These are phyloP conservation scores for Noctuana brunneofusca DNA, from an alignment of 2,888 invertebrate species.

Conservation along the genomic window DNA sequence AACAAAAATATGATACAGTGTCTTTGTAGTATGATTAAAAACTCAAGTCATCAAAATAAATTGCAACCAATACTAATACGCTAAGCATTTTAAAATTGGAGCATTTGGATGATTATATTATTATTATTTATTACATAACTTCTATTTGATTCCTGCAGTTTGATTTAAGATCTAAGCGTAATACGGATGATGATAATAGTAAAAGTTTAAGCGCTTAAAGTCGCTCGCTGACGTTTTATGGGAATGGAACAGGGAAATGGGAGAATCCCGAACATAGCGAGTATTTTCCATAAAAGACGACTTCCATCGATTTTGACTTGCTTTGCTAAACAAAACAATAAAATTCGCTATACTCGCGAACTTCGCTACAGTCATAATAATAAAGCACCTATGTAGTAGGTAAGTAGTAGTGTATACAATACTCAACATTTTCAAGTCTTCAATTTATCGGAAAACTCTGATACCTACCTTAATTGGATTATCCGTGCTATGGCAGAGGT, in stretches of 20 bases:
- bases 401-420: not conserved
- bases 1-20: no score
- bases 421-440: no score
- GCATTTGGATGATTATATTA: no score
- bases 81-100: no score
- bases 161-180: not conserved
- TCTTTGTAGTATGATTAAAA: no score
- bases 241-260: not conserved
- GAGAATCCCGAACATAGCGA: not conserved
- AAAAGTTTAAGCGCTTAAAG: constrained; percentile 1
- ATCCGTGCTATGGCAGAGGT: not conserved
- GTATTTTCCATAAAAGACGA: not conserved
- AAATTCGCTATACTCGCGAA: not conserved
- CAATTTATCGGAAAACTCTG: not conserved
- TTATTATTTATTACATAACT: no score
- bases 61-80: no score
- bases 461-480: not conserved
- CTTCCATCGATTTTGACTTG: not conserved
- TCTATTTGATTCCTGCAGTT: not conserved
- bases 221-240: constrained; percentile 7
- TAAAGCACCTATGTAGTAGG: not conserved
- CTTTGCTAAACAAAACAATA: not conserved
- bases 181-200: constrained; percentile 1
- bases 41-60: no score
- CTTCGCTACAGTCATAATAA: no score